Conservation (phyloP, 1,140 invertebrate species). For the Drosophila nigrodunni region DNA sequence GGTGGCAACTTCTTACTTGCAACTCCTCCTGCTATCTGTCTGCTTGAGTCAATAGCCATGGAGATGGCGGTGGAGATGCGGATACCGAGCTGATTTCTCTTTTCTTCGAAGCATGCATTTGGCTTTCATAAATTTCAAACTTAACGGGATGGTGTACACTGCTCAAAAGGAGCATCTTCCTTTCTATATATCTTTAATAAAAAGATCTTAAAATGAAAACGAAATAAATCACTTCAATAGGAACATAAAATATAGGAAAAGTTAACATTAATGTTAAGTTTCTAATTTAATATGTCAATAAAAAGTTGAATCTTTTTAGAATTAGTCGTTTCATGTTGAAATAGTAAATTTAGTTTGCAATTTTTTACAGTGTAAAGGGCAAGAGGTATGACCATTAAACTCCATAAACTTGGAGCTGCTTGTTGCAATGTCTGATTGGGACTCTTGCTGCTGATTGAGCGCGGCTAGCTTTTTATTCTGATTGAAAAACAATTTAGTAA, state of each 20-base stretch:
- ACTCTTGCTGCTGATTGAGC: conserved; percentile 46
- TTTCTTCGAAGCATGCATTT: conserved; percentile 39
- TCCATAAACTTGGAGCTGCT: conserved; percentile 31
- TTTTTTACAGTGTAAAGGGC: not conserved
- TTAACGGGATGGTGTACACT: conserved; percentile 23
- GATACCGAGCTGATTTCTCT: conserved; percentile 61
- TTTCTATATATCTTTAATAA: too few species aligned
- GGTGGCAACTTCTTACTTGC: conserved; percentile 22
- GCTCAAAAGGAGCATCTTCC: too few species aligned
- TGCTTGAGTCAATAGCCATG: conserved; percentile 9
- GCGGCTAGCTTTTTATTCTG: conserved; percentile 28
- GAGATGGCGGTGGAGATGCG: conserved; percentile 23
- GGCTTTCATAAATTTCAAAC: conserved; percentile 72
- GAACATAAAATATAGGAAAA: too few species aligned
- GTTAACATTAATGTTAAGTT: too few species aligned
- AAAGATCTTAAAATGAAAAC: too few species aligned
- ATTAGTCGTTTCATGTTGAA: too few species aligned
- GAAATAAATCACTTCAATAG: too few species aligned
- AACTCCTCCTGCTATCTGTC: conserved; percentile 46
- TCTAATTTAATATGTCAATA: too few species aligned
- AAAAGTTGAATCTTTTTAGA: too few species aligned
- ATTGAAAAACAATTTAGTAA: conserved; percentile 73
- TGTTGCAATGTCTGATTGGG: conserved; percentile 32
- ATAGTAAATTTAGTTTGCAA: too few species aligned
- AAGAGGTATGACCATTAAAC: conserved; percentile 14